Evolutionary conservation across 2,797 vertebrate genomes (phyloP).

Genomic region (Hippopotamyrus pictus): DNA sequence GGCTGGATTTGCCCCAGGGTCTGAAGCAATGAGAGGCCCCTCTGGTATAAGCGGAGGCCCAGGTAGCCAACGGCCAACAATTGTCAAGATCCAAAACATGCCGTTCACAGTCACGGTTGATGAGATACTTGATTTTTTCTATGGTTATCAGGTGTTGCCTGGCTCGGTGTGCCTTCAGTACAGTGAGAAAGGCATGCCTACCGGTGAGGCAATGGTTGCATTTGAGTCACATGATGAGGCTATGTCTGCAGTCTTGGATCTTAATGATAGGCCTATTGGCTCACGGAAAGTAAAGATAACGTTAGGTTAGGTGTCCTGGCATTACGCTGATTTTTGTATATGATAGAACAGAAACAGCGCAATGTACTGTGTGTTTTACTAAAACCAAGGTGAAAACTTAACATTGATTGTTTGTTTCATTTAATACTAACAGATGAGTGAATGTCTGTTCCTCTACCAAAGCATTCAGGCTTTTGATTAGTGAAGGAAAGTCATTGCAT

Average conservation of each 20-base stretch:
- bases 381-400: conserved; percentile 16
- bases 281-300: conserved; percentile 96
- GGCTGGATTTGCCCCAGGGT: conserved; percentile 68
- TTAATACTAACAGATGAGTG: conserved; percentile 15
- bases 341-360: neutral
- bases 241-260: conserved; percentile 88
- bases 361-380: conserved; percentile 13
- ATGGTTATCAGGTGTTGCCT: conserved; percentile 93
- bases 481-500: conserved; percentile 20
- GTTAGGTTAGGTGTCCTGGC: conserved; percentile 66
- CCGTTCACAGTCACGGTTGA: conserved; percentile 96
- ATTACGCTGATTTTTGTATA: neutral
- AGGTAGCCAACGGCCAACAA: conserved; percentile 80
- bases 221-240: conserved; percentile 97
- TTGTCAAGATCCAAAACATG: conserved; percentile 98
- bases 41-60: conserved; percentile 70
- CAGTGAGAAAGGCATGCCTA: conserved; percentile 92
- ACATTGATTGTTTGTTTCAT: conserved; percentile 21
- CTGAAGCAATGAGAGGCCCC: conserved; percentile 74
- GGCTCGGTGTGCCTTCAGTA: conserved; percentile 95
- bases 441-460: conserved; percentile 29
- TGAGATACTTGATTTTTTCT: conserved; percentile 98
- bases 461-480: conserved; percentile 36
- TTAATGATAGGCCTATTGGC: conserved; percentile 96
- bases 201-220: conserved; percentile 97